A percentile compares a stretch with the other conserved stretches of the same genome.
Evolutionary conservation across 2,888 invertebrate species (phyloP).

Genomic region (Alviniconcha strummeri): DNA sequence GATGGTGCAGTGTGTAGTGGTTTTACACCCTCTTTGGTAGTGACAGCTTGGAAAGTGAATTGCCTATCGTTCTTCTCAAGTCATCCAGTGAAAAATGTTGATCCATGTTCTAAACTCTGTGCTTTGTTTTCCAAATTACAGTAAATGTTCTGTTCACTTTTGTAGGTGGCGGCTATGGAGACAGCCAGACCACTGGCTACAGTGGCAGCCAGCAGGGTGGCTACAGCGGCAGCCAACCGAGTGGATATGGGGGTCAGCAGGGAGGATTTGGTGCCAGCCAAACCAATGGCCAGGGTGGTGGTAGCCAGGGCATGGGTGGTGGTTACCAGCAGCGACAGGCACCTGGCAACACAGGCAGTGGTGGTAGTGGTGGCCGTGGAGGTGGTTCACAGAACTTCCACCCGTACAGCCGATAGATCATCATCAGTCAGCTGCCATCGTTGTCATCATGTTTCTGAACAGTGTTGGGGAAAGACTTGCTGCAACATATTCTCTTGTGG

Average conservation of each 20-base stretch:
- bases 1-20: too few relatives aligned
- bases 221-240: constrained; percentile 30
- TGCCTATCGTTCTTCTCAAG: too few relatives aligned
- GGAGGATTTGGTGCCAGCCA: constrained; percentile 33
- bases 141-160: neutral
- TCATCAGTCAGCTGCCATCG: neutral
- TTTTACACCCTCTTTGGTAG: too few relatives aligned
- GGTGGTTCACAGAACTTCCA: constrained; percentile 36
- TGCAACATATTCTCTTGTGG: too few relatives aligned
- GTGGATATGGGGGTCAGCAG: constrained; percentile 34
- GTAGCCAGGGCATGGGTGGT: constrained; percentile 12
- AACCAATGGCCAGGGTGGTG: constrained; percentile 14
- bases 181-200: constrained; percentile 1
- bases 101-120: too few relatives aligned
- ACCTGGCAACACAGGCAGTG: constrained; percentile 25
- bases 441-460: neutral
- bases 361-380: constrained; percentile 9
- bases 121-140: too few relatives aligned
- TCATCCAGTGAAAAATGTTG: too few relatives aligned
- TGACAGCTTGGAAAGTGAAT: too few relatives aligned
- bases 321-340: constrained; percentile 33
- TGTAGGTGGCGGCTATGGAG: constrained; percentile 2
- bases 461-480: too few relatives aligned
- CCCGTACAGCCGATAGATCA: constrained; percentile 26
- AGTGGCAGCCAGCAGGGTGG: constrained; percentile 16